These are phyloP conservation scores for Hiodon alosoides DNA, from an alignment of 2,113 vertebrate genomes.

Conservation along the genomic window DNA sequence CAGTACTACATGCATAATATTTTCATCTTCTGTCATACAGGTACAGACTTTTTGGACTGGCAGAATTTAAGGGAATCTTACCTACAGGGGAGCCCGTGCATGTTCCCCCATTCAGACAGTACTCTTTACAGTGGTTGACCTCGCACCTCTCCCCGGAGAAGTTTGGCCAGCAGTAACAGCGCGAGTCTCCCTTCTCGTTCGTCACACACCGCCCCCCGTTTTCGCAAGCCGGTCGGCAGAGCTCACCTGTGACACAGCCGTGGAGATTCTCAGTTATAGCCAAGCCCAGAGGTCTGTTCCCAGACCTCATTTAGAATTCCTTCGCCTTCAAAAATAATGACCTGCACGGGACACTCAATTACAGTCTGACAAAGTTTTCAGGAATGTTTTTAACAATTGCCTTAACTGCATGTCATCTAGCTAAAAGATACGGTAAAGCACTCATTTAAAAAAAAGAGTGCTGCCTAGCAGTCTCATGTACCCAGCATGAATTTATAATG, in stretches of 20 bases:
- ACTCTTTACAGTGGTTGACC: conserved; percentile 73
- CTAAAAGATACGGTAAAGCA: too few species aligned
- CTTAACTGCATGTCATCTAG: not conserved
- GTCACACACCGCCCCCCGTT: conserved; percentile 76
- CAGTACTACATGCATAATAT: too few species aligned
- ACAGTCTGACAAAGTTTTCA: too few species aligned
- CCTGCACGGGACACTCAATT: too few species aligned
- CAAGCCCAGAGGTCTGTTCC: not conserved
- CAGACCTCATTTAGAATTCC: not conserved
- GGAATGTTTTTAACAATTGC: too few species aligned
- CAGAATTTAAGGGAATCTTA: conserved; percentile 38
- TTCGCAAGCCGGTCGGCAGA: conserved; percentile 71
- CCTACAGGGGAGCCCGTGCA: conserved; percentile 71
- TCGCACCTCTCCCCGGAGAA: conserved; percentile 78
- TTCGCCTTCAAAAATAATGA: too few species aligned
- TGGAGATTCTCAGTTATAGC: not conserved
- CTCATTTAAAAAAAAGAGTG: too few species aligned
- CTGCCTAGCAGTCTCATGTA: too few species aligned
- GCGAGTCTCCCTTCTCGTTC: conserved; percentile 74
- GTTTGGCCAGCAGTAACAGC: conserved; percentile 79
- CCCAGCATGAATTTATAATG: too few species aligned
- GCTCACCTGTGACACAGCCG: conserved; percentile 57
- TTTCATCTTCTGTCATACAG: too few species aligned
- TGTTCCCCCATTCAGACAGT: conserved; percentile 78
- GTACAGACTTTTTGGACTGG: too few species aligned